Percentiles rank a stretch among this genome's conserved stretches.
phyloP scores from a whole-genome alignment of 2,797 vertebrate species.

The Sphenopsis melanotis region DNA sequence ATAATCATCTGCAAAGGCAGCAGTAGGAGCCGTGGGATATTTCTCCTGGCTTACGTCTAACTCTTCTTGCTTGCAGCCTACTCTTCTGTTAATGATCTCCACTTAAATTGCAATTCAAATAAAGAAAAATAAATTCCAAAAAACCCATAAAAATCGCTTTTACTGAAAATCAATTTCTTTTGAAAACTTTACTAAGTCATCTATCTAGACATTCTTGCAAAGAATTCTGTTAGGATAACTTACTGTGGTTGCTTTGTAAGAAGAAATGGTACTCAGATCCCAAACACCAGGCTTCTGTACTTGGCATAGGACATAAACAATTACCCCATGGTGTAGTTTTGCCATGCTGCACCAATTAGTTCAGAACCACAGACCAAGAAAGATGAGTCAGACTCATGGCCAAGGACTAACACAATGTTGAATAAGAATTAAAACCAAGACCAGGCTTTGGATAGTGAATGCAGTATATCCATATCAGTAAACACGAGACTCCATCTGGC shows the following conservation, averaged over 20 bases:
- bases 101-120: not conserved
- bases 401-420: not conserved
- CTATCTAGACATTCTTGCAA: not conserved
- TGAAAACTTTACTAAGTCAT: not conserved
- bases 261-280: not conserved
- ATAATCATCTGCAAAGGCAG: not conserved
- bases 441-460: fast-evolving
- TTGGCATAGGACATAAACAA: not conserved
- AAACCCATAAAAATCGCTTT: not conserved
- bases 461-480: not conserved
- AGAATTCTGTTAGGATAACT: not conserved
- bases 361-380: not conserved
- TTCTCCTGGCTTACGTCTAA: not conserved
- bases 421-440: not conserved
- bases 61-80: not conserved
- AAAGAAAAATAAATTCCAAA: not conserved
- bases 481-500: not conserved
- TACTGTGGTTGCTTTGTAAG: not conserved
- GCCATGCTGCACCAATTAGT: not conserved
- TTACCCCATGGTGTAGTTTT: not conserved
- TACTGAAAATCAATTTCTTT: not conserved
- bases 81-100: not conserved
- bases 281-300: not conserved
- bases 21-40: not conserved
- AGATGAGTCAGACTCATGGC: not conserved